phyloP scores from a whole-genome alignment of 2,888 invertebrate species.

The Idaea straminata region DNA sequence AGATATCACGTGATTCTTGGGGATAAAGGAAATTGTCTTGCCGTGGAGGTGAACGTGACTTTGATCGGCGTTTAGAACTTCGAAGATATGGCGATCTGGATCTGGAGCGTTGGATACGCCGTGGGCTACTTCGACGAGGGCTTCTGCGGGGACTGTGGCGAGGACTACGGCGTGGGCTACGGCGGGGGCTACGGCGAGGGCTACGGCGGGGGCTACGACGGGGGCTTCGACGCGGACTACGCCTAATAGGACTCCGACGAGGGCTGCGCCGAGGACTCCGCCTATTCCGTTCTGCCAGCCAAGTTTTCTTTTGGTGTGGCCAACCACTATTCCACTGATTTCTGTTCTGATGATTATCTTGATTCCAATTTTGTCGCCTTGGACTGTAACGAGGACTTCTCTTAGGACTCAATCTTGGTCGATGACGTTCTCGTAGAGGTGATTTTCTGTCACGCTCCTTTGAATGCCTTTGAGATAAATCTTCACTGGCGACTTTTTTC shows the following conservation, averaged over 20 bases:
- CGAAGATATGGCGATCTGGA: conserved; percentile 33
- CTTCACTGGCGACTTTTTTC: conserved; percentile 25
- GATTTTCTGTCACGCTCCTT: conserved; percentile 5
- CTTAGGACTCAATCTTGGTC: conserved; percentile 1
- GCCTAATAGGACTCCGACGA: conserved; percentile 21
- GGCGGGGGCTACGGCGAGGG: conserved; percentile 28
- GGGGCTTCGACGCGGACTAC: conserved; percentile 18
- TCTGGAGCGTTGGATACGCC: conserved; percentile 11
- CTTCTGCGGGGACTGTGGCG: conserved; percentile 26
- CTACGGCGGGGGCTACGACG: conserved; percentile 31
- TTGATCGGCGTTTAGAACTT: conserved; percentile 21
- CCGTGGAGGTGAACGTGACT: conserved; percentile 28
- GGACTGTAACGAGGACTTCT: conserved; percentile 14
- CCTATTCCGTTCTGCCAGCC: not conserved
- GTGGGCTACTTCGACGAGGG: conserved; percentile 27
- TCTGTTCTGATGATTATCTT: conserved; percentile 7
- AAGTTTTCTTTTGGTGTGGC: not conserved
- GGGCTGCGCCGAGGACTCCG: conserved; percentile 29
- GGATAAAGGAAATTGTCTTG: conserved; percentile 26
- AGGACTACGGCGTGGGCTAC: conserved; percentile 31
- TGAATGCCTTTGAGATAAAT: conserved; percentile 6
- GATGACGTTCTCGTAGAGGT: conserved; percentile 14
- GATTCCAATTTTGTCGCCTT: conserved; percentile 4
- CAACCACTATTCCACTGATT: conserved; percentile 18
- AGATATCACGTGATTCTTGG: conserved; percentile 7